Percentiles rank a stretch among this genome's conserved stretches.
Evolutionary conservation across 2,888 invertebrate genomes (phyloP).

Genomic region (Lasius platythorax): DNA sequence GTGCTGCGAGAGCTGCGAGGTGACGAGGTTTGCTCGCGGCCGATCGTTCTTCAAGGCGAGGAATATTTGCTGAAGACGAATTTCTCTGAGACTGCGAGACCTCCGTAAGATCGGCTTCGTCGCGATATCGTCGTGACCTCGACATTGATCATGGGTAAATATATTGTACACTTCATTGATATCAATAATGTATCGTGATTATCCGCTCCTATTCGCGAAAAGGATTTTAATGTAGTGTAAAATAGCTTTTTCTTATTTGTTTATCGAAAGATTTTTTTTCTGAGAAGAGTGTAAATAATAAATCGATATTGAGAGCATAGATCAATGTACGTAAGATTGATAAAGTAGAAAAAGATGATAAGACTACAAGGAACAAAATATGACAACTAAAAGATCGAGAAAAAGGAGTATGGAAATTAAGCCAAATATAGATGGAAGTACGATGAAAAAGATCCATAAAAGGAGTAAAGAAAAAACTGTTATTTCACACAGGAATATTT

Average conservation of each 20-base stretch:
- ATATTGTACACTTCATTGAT: background rate
- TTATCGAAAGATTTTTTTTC: background rate
- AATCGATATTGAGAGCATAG: conserved; percentile 11
- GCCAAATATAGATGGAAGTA: background rate
- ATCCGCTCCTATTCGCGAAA: background rate
- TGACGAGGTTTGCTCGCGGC: conserved; percentile 25
- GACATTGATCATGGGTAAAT: conserved; percentile 63
- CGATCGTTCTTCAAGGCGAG: conserved; percentile 17
- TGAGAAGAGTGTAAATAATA: background rate
- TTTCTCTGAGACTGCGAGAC: background rate
- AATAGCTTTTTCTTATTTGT: background rate
- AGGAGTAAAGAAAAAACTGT: no score
- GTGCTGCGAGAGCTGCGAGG: conserved; percentile 24
- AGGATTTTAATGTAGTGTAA: background rate
- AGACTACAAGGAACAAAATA: background rate
- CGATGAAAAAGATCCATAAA: background rate
- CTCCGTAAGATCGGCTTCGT: background rate
- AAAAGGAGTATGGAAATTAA: background rate
- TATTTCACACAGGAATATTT: background rate
- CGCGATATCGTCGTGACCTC: background rate
- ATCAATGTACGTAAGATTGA: background rate
- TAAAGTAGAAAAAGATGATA: background rate
- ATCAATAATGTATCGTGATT: background rate
- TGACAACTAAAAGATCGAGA: background rate
- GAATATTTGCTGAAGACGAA: background rate